phyloP scores from a whole-genome alignment of 1,140 invertebrate species.

The Papilio dardanus region DNA sequence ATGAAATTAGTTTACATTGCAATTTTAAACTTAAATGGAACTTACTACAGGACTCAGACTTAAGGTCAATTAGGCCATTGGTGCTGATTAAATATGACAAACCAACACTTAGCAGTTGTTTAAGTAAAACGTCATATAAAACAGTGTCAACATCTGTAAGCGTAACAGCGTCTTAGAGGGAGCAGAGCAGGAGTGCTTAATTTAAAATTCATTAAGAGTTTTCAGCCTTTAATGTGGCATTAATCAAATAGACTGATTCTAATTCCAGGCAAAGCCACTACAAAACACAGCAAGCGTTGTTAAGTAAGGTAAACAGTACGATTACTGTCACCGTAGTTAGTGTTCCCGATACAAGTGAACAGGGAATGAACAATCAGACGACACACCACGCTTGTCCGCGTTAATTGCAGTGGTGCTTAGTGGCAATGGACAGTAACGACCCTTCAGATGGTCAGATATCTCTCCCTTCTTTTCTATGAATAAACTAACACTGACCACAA shows the following conservation, averaged over 20 bases:
- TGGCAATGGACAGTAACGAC: background rate
- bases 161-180: too few species aligned
- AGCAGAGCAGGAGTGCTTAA: too few species aligned
- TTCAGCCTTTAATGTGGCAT: too few species aligned
- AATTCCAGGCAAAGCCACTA: background rate
- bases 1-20: too few species aligned
- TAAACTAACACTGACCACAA: background rate
- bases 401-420: background rate
- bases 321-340: background rate
- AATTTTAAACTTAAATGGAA: too few species aligned
- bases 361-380: slow-evolving; percentile 3
- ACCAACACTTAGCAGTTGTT: too few species aligned
- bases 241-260: background rate
- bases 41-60: too few species aligned
- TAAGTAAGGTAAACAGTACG: slow-evolving; percentile 12
- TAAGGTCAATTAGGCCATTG: too few species aligned
- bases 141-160: too few species aligned
- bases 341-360: slow-evolving; percentile 7
- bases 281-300: background rate
- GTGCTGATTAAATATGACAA: too few species aligned
- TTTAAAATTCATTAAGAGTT: too few species aligned
- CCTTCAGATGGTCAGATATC: background rate
- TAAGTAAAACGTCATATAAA: too few species aligned
- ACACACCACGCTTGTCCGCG: background rate
- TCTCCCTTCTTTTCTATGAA: background rate